phyloP scores from a whole-genome alignment of 2,113 vertebrate species.

The Corythornis cristatus region DNA sequence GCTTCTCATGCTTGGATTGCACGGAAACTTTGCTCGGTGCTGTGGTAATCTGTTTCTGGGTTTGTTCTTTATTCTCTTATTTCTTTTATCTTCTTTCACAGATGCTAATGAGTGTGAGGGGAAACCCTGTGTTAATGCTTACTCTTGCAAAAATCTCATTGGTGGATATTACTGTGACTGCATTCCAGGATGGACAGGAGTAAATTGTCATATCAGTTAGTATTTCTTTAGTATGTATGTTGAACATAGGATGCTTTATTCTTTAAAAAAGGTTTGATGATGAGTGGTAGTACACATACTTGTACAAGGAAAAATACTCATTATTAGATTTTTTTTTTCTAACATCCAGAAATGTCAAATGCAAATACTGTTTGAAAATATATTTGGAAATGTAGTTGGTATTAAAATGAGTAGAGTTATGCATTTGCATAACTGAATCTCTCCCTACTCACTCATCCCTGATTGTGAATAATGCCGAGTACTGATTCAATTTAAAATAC shows the following conservation, averaged over 20 bases:
- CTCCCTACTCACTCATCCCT: neutral
- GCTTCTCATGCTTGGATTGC: slow-evolving; percentile 54
- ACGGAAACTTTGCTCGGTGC: slow-evolving; percentile 60
- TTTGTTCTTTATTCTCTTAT: slow-evolving; percentile 74
- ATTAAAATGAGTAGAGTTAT: neutral
- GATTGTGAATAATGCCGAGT: neutral
- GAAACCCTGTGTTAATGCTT: slow-evolving; percentile 94
- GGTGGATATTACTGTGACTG: slow-evolving; percentile 99
- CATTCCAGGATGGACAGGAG: slow-evolving; percentile 94
- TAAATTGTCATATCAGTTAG: slow-evolving; percentile 97
- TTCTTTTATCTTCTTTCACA: slow-evolving; percentile 85
- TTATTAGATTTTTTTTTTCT: neutral
- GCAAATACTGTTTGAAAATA: neutral
- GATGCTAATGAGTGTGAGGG: slow-evolving; percentile 95
- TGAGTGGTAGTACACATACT: neutral
- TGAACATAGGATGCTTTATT: neutral
- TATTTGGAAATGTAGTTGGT: neutral
- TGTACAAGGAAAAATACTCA: neutral
- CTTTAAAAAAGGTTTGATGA: neutral
- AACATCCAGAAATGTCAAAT: neutral
- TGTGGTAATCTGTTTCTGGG: slow-evolving; percentile 57
- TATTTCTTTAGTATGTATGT: slow-evolving; percentile 77
- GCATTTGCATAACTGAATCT: neutral
- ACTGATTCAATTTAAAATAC: neutral
- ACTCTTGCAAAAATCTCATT: slow-evolving; percentile 99